Percentiles rank a stretch among this genome's conserved stretches.
Conservation (phyloP, 2,888 invertebrate species). For the Cerastoderma edule region DNA sequence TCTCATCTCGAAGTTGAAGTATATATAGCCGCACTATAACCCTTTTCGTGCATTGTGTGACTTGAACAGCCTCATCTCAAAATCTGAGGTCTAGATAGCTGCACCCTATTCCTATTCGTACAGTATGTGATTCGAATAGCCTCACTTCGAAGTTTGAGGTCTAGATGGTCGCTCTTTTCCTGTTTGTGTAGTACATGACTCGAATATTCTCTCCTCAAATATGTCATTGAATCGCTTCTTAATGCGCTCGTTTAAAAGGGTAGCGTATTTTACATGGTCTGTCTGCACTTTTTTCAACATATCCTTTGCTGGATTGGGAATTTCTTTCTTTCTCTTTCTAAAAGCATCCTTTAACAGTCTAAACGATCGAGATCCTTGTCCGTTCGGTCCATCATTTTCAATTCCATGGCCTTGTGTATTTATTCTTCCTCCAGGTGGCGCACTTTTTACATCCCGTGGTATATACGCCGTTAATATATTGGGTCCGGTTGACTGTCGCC, state of each 20-base stretch:
- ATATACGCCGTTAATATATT: neutral
- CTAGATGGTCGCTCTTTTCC: too few relatives aligned
- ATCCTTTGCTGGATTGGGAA: conserved; percentile 36
- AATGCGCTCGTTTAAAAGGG: conserved; percentile 27
- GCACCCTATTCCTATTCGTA: too few relatives aligned
- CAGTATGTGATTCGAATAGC: too few relatives aligned
- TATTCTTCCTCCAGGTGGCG: conserved; percentile 3
- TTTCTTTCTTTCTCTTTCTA: conserved; percentile 43
- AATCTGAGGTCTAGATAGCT: too few relatives aligned
- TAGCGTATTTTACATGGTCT: conserved; percentile 23
- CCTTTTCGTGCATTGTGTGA: too few relatives aligned
- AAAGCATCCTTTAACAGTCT: conserved; percentile 49
- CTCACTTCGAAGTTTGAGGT: too few relatives aligned
- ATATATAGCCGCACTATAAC: too few relatives aligned
- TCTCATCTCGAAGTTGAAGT: too few relatives aligned
- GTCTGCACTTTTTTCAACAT: conserved; percentile 34
- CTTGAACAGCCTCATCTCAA: too few relatives aligned
- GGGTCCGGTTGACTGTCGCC: neutral
- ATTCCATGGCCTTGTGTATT: conserved; percentile 17
- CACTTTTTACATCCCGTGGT: conserved; percentile 30
- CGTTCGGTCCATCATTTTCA: neutral
- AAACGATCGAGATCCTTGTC: conserved; percentile 32
- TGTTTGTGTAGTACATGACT: too few relatives aligned
- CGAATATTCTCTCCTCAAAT: conserved; percentile 30
- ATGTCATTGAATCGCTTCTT: conserved; percentile 44